Percentiles rank a stretch among this genome's conserved stretches.
These are phyloP conservation scores for Seira sanloemensis DNA, from an alignment of 2,888 invertebrate species.

Conservation along the genomic window DNA sequence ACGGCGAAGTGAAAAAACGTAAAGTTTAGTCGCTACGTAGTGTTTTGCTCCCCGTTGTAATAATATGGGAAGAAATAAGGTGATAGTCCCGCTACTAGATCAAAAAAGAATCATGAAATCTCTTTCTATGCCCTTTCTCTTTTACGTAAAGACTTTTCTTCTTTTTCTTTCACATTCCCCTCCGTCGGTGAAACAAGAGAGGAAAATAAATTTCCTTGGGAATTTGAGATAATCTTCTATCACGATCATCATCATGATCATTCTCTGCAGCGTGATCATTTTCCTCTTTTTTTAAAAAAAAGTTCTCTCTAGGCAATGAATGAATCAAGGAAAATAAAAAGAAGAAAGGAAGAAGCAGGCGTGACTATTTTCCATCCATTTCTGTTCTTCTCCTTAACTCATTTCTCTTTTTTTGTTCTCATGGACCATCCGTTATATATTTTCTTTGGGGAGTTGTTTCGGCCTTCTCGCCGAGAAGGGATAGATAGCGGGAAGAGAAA, in stretches of 20 bases:
- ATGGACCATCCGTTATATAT: neutral
- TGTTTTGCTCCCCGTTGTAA: no score
- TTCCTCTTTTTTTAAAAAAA: neutral
- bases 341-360: conserved; percentile 5
- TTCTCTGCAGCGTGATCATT: neutral
- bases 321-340: neutral
- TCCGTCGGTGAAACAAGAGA: neutral
- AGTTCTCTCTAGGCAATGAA: neutral
- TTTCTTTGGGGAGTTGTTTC: neutral
- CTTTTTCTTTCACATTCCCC: neutral
- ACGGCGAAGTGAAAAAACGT: no score
- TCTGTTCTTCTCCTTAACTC: conserved; percentile 6
- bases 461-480: conserved; percentile 3
- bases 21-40: no score
- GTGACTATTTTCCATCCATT: neutral
- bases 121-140: no score
- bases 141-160: no score
- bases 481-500: conserved; percentile 11
- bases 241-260: conserved; percentile 44
- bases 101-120: no score
- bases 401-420: conserved; percentile 7
- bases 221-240: conserved; percentile 46
- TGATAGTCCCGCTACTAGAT: no score
- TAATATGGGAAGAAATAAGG: no score
- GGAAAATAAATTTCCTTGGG: conserved; percentile 19